Conservation (phyloP, 2,888 invertebrate genomes). For the Chesias legatella region DNA sequence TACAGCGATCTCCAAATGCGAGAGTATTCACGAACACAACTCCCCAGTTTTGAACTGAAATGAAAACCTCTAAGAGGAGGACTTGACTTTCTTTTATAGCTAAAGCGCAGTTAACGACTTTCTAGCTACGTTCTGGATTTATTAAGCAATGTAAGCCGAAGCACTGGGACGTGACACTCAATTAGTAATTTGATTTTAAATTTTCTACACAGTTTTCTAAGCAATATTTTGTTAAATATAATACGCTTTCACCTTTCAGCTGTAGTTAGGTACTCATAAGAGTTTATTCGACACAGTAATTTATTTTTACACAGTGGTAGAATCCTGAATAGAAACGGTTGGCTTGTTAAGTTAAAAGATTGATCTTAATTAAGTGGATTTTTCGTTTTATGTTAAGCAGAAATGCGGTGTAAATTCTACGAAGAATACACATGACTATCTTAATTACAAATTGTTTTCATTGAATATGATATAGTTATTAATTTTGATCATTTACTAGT, state of each 20-base stretch:
- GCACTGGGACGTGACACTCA: constrained; percentile 57
- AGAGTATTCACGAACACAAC: constrained; percentile 46
- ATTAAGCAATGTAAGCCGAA: constrained; percentile 63
- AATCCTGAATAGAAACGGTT: no score
- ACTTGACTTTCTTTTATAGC: constrained; percentile 60
- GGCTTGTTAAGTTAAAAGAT: no score
- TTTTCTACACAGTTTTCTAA: constrained; percentile 47
- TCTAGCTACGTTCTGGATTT: constrained; percentile 53
- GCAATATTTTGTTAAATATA: constrained; percentile 30
- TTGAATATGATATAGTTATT: no score
- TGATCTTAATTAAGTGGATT: no score
- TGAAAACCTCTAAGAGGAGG: constrained; percentile 57
- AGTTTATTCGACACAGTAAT: constrained; percentile 5
- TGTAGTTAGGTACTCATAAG: constrained; percentile 12
- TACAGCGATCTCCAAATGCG: constrained; percentile 41
- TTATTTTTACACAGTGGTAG: constrained; percentile 4
- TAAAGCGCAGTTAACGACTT: constrained; percentile 63
- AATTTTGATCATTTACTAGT: no score
- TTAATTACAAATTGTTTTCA: no score
- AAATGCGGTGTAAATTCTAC: no score
- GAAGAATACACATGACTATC: no score
- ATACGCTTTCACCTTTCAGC: constrained; percentile 20
- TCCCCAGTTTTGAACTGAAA: constrained; percentile 55
- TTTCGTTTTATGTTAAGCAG: no score
- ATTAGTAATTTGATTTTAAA: constrained; percentile 64